Conservation (phyloP, 2,888 invertebrate species). For the Nomada goodeniana region DNA sequence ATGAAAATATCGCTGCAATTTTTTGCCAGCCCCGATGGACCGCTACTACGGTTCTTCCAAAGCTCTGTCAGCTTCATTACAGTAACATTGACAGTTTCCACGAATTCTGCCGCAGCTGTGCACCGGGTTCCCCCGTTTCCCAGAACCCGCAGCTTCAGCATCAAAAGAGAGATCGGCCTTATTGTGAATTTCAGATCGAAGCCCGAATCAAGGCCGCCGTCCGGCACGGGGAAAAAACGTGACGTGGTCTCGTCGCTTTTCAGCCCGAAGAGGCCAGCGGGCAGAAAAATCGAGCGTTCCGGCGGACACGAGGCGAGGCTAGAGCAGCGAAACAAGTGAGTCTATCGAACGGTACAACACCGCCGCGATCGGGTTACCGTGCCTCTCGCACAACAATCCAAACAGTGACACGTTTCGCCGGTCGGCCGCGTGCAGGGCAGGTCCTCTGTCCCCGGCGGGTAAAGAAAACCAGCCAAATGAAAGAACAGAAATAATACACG, state of each 20-base stretch:
- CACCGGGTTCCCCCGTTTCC: no score
- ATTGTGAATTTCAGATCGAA: conserved; percentile 70
- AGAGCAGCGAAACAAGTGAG: conserved; percentile 64
- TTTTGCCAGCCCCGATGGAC: no score
- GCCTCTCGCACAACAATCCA: conserved; percentile 21
- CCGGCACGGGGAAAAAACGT: conserved; percentile 60
- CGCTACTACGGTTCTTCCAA: no score
- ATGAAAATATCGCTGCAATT: no score
- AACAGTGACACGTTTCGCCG: conserved; percentile 22
- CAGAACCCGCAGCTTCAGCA: no score
- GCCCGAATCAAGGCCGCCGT: conserved; percentile 53
- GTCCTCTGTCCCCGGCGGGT: neutral
- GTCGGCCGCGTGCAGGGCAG: neutral
- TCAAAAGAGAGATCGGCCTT: conserved; percentile 11
- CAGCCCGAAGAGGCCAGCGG: conserved; percentile 69
- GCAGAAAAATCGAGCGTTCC: conserved; percentile 64
- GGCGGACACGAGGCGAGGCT: conserved; percentile 35
- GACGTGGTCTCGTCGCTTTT: conserved; percentile 73
- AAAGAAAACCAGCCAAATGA: conserved; percentile 10
- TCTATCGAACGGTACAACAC: conserved; percentile 4
- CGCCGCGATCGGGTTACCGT: conserved; percentile 16
- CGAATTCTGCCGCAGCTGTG: no score
- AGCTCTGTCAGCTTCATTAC: no score
- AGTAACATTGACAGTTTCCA: no score
- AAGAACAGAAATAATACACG: conserved; percentile 36